Evolutionary conservation across 2,797 vertebrate species (phyloP).

Genomic region (Hippopotamyrus pictus): DNA sequence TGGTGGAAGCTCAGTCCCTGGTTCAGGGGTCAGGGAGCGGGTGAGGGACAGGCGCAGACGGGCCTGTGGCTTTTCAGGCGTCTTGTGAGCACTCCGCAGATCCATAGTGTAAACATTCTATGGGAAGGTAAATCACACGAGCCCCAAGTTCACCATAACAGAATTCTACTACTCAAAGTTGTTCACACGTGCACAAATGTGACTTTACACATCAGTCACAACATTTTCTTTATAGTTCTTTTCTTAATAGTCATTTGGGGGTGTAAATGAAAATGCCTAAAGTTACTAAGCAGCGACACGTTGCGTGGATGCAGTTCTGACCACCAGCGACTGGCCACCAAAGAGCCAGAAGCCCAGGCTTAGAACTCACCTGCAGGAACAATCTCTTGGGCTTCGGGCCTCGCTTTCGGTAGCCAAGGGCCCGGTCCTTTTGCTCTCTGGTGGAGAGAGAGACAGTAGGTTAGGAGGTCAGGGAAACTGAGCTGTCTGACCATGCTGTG

Average conservation of each 20-base stretch:
- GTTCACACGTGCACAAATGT: not conserved
- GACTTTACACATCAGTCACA: not conserved
- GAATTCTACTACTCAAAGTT: not conserved
- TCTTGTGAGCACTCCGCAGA: constrained; percentile 85
- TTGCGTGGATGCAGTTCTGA: not conserved
- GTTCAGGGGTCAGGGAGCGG: constrained; percentile 69
- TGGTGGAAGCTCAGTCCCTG: constrained; percentile 43
- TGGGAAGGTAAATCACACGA: constrained; percentile 11
- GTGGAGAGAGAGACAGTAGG: constrained; percentile 33
- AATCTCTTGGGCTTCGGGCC: constrained; percentile 88
- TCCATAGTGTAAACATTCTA: constrained; percentile 93
- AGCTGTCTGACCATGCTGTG: not conserved
- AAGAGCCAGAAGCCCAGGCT: not conserved
- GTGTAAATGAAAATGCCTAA: not conserved
- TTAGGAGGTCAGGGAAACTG: not conserved
- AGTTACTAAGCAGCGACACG: not conserved
- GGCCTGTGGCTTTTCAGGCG: constrained; percentile 61
- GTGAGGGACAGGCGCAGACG: constrained; percentile 87
- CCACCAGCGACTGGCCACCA: not conserved
- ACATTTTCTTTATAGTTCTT: not conserved
- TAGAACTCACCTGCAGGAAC: constrained; percentile 76
- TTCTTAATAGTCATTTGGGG: not conserved
- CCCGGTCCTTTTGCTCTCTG: constrained; percentile 89
- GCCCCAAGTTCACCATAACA: not conserved
- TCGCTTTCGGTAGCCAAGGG: constrained; percentile 87